Percentiles rank a stretch among this genome's conserved stretches.
Conservation (phyloP, 2,888 invertebrate species). For the Petrolisthes manimaculis region DNA sequence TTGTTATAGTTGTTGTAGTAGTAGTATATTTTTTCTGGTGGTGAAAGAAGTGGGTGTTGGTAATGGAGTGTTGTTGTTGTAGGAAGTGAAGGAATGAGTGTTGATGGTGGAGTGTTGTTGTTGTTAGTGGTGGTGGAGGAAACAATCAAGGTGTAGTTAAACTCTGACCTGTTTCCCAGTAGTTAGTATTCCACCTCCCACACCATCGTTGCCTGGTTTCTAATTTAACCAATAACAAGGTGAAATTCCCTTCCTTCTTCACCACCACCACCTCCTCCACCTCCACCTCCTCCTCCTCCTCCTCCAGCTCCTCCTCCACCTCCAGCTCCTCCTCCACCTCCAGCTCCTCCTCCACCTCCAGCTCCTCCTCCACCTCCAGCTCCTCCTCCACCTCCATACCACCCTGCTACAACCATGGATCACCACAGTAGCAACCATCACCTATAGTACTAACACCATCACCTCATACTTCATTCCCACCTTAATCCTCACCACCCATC, state of each 20-base stretch:
- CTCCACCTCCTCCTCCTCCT: background rate
- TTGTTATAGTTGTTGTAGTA: background rate
- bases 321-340: background rate
- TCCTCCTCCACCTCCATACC: background rate
- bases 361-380: background rate
- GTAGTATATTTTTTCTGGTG: background rate
- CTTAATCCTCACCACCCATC: background rate
- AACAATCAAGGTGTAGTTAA: conserved; percentile 7
- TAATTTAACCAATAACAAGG: conserved; percentile 53
- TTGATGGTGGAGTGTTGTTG: conserved; percentile 2
- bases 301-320: background rate
- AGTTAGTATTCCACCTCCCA: conserved; percentile 36
- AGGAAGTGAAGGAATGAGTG: background rate
- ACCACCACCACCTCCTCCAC: background rate
- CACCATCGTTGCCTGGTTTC: conserved; percentile 33
- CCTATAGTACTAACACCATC: background rate
- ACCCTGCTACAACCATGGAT: background rate
- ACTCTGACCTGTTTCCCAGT: conserved; percentile 1
- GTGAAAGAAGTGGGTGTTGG: background rate
- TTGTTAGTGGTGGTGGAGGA: background rate
- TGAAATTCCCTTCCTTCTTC: conserved; percentile 29
- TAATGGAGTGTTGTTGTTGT: background rate
- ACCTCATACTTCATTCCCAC: background rate
- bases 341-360: background rate
- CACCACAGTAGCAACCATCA: background rate